phyloP scores from a whole-genome alignment of 2,113 vertebrate genomes.

The Ophiodon elongatus region DNA sequence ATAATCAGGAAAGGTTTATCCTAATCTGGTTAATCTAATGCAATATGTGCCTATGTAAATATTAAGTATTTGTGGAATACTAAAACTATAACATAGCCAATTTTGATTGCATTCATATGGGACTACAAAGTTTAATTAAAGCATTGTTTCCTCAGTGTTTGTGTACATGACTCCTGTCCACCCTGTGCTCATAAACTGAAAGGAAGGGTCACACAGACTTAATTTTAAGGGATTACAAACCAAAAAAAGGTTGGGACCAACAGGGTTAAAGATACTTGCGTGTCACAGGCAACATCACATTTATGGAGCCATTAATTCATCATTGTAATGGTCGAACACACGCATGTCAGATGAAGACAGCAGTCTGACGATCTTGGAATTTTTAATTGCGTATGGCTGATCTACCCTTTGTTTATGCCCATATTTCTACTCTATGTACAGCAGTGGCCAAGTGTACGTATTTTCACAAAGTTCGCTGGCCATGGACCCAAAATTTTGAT shows the following conservation, averaged over 20 bases:
- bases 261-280: neutral
- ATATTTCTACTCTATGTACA: neutral
- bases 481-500: no score
- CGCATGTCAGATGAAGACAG: neutral
- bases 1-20: neutral
- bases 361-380: neutral
- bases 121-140: neutral
- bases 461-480: no score
- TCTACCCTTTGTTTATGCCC: neutral
- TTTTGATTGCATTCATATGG: neutral
- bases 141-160: neutral
- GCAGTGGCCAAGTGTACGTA: no score
- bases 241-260: neutral
- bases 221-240: neutral
- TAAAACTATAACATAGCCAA: slow-evolving; percentile 18
- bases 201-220: neutral
- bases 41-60: slow-evolving; percentile 54
- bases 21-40: slow-evolving; percentile 10
- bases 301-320: neutral
- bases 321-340: neutral
- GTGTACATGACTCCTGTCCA: neutral
- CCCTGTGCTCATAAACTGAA: neutral
- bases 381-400: neutral
- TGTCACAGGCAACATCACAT: neutral
- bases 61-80: slow-evolving; percentile 31